Percentiles rank a stretch among this genome's conserved stretches.
phyloP scores from a whole-genome alignment of 2,888 invertebrate species.

The Cecidostiba fungosa region DNA sequence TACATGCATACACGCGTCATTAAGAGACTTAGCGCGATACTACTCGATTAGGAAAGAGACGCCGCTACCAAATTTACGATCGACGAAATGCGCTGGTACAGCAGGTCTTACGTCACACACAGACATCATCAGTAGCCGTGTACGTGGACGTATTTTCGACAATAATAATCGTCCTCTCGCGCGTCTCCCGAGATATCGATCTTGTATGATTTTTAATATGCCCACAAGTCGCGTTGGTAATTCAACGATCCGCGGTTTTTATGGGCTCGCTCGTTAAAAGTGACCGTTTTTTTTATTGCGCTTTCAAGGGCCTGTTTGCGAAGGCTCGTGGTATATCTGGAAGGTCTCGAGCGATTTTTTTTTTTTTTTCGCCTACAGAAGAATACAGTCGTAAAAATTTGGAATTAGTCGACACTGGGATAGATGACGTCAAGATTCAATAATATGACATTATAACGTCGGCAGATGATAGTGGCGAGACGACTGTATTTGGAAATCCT shows the following conservation, averaged over 20 bases:
- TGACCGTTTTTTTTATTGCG: slow-evolving; percentile 16
- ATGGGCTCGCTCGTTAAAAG: background rate
- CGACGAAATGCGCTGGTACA: background rate
- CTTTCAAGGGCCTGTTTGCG: slow-evolving; percentile 23
- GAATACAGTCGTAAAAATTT: slow-evolving; percentile 42
- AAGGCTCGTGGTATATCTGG: background rate
- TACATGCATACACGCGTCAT: background rate
- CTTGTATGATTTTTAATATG: slow-evolving; percentile 40
- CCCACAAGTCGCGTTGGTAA: background rate
- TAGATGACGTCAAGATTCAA: slow-evolving; percentile 35
- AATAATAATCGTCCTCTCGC: slow-evolving; percentile 21
- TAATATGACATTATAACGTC: background rate
- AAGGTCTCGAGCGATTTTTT: background rate
- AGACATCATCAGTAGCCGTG: background rate
- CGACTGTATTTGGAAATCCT: background rate
- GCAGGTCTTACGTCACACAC: background rate
- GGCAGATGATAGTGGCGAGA: background rate
- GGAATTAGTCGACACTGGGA: slow-evolving; percentile 8
- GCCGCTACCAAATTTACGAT: slow-evolving; percentile 52
- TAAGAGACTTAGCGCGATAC: slow-evolving; percentile 2
- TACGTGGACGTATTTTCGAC: slow-evolving; percentile 23
- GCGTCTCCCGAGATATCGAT: slow-evolving; percentile 36
- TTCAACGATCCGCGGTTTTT: slow-evolving; percentile 20
- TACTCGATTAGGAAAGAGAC: slow-evolving; percentile 55
- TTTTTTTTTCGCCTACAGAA: background rate